These are phyloP conservation scores for Cerastoderma edule DNA, from an alignment of 2,888 invertebrate genomes.

Conservation along the genomic window DNA sequence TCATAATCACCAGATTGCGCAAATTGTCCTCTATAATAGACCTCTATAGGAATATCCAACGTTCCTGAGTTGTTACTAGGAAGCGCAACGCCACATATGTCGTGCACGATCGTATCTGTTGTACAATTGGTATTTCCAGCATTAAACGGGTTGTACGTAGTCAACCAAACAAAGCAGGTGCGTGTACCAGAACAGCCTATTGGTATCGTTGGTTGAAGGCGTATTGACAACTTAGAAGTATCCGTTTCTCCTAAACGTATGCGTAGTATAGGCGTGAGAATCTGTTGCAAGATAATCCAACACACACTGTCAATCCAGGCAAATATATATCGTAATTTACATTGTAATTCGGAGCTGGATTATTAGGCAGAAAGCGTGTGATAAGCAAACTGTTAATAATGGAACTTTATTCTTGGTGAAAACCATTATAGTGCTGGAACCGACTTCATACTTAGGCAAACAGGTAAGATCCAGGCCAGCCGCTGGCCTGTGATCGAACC, in stretches of 20 bases:
- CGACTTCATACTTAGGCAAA: too few relatives aligned
- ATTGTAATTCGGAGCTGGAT: too few relatives aligned
- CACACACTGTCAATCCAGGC: too few relatives aligned
- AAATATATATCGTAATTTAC: too few relatives aligned
- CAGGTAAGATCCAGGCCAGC: too few relatives aligned
- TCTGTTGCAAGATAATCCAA: too few relatives aligned
- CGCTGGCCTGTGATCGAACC: too few relatives aligned
- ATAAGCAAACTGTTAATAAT: too few relatives aligned
- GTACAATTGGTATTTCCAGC: neutral
- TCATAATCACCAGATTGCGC: neutral
- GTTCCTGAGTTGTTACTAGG: neutral
- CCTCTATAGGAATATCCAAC: neutral
- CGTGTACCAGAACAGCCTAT: slow-evolving; percentile 3
- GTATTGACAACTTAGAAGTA: neutral
- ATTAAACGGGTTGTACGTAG: slow-evolving; percentile 5
- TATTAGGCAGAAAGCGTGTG: too few relatives aligned
- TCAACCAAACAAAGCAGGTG: slow-evolving; percentile 1
- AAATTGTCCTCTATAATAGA: neutral
- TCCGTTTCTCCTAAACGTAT: neutral
- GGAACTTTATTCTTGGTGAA: too few relatives aligned
- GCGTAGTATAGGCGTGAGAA: neutral
- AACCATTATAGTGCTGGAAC: too few relatives aligned
- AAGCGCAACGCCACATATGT: neutral
- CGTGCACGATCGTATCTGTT: neutral
- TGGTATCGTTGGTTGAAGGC: neutral